Evolutionary conservation across 2,797 vertebrate genomes (phyloP), one percentile per base, ranked within the genome.

Genomic region (Meda fulgida): DNA sequence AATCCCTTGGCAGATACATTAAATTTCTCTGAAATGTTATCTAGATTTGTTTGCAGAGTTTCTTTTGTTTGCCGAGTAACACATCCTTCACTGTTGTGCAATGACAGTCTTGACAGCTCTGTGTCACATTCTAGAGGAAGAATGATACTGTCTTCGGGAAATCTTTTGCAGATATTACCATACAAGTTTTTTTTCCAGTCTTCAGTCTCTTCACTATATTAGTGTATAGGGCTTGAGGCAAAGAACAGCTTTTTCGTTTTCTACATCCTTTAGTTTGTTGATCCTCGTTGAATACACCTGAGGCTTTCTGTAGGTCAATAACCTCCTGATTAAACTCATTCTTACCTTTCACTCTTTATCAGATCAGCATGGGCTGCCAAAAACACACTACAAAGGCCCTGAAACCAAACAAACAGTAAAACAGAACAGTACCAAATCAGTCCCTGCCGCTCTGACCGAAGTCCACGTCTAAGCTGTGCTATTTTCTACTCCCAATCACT

Each of bases 191-290:
- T 55, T 8, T 55, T 40, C 14, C 40, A 40, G 40, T 40, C 40
- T 77, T 51, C 69, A 31, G 46, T 55, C 23, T 55, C 18, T 63
- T 69, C 21, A 38, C 36, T 21, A 8, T 85, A 91, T 87, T 82
- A 88, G 87, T 89, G 86, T 90, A 87, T 88, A 89, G 88, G 86
- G 84, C 86, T 89, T 89, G 83, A 88, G 63, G 78, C 91, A 92
- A 92, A 94, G 91, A 92, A 90, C 89, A 90, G 90, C 89, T 90
- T 84, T 53, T 84, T 31, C 90, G 91, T 91, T 70, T 60, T 92
- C 87, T 91, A 91, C 88, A 85, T 91, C 91, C 93, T 91, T 93
- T 94, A 93, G 92, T 94, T 90, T 72, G 89, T 87, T 82, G 90
- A 87, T 90, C 90, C 86, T 85, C 76, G 58, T 86, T 93, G 91